Percentiles rank a stretch among this genome's conserved stretches.
phyloP scores from a whole-genome alignment of 2,113 vertebrate species.

The Hucho hucho region DNA sequence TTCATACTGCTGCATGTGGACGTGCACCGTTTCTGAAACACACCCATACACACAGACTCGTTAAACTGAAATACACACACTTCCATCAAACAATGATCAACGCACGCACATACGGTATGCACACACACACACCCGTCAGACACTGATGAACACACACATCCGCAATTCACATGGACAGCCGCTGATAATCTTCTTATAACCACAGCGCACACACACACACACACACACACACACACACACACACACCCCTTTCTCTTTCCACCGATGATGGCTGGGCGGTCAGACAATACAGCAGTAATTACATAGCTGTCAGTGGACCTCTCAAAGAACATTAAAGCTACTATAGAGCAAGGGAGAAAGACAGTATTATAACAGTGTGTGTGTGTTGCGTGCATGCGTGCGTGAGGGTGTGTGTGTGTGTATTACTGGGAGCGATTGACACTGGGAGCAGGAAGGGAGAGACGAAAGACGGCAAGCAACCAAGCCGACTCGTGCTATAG shows the following conservation, averaged over 20 bases:
- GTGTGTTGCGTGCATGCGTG: no score
- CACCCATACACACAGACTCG: neutral
- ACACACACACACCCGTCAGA: neutral
- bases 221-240: no score
- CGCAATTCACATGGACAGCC: neutral
- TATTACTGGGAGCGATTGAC: no score
- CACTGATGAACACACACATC: neutral
- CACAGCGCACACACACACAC: no score
- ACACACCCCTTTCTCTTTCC: no score
- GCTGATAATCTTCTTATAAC: no score
- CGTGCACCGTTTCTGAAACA: constrained; percentile 85
- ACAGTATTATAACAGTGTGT: neutral
- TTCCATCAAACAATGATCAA: neutral
- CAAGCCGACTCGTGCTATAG: no score
- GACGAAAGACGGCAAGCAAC: no score
- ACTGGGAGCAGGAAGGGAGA: no score
- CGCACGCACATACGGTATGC: neutral
- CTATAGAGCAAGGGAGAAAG: neutral
- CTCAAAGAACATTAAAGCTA: neutral
- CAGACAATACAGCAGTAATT: neutral
- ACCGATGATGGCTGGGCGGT: neutral
- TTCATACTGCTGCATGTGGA: constrained; percentile 91
- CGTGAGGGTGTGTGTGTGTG: no score
- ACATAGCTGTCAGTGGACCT: neutral
- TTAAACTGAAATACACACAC: neutral